phyloP scores from a whole-genome alignment of 2,797 vertebrate species.

The Smutsia temminckii region DNA sequence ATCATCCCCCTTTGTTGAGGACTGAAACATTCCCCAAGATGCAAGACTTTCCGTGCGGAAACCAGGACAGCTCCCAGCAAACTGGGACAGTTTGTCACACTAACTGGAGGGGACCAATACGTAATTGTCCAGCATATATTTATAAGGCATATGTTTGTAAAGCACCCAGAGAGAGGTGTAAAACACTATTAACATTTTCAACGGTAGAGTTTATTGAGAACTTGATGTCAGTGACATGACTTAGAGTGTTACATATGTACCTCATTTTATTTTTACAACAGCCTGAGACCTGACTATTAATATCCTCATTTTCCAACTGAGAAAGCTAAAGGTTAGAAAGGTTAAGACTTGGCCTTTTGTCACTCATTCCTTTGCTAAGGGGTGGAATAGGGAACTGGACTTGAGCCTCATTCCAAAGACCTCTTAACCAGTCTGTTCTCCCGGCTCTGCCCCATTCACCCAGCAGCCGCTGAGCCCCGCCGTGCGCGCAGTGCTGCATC shows the following conservation, averaged over 20 bases:
- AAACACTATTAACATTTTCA: not conserved
- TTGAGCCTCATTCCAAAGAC: not conserved
- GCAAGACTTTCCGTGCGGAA: not conserved
- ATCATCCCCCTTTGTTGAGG: not conserved
- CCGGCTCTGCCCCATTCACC: not conserved
- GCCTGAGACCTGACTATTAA: not conserved
- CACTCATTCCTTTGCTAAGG: not conserved
- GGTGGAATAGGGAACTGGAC: not conserved
- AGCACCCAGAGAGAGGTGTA: not conserved
- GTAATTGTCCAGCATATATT: not conserved
- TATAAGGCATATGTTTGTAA: not conserved
- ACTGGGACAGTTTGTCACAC: not conserved
- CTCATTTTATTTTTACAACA: not conserved
- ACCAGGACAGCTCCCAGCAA: not conserved
- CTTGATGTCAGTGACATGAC: not conserved
- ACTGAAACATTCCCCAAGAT: not conserved
- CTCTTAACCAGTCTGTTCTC: not conserved
- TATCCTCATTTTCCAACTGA: not conserved
- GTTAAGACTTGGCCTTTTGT: not conserved
- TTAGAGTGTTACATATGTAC: not conserved
- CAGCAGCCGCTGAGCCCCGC: no score
- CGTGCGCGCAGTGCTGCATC: accelerated
- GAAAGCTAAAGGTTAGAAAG: not conserved
- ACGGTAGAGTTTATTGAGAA: not conserved
- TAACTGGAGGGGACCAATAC: not conserved